Percentiles rank a stretch among this genome's conserved stretches.
Evolutionary conservation across 2,797 vertebrate genomes (phyloP).

Genomic region (Crypturellus tataupa): DNA sequence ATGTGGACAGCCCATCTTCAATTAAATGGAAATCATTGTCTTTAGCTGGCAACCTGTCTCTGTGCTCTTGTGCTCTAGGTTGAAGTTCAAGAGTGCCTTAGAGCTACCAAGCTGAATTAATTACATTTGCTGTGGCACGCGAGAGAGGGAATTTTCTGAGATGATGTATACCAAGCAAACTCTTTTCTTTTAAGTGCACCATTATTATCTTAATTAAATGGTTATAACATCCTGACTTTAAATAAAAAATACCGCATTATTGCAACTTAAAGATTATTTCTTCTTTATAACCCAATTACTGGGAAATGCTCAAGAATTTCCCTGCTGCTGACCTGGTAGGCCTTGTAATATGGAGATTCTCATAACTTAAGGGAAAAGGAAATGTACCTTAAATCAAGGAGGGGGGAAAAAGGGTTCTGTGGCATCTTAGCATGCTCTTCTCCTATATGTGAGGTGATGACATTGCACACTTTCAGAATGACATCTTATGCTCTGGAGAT

Average conservation of each 20-base stretch:
- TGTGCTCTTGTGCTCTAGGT: conserved; percentile 9
- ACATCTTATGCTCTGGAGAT: background rate
- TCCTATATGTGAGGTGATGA: background rate
- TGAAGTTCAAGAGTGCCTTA: conserved; percentile 48
- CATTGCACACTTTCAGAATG: background rate
- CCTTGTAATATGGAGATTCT: background rate
- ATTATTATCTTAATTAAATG: conserved; percentile 51
- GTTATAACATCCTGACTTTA: background rate
- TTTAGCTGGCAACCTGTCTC: background rate
- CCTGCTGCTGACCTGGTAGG: background rate
- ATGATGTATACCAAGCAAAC: conserved; percentile 6
- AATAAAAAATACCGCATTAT: background rate
- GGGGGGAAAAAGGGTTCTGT: background rate
- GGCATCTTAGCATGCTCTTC: background rate
- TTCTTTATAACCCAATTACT: conserved; percentile 23
- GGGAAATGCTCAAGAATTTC: conserved; percentile 31
- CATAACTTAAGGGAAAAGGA: background rate
- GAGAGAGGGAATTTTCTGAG: conserved; percentile 13
- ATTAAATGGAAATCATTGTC: background rate
- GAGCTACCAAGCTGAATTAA: conserved; percentile 38
- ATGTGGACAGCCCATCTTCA: background rate
- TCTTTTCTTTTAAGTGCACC: conserved; percentile 19
- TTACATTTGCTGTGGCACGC: background rate
- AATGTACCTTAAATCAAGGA: background rate
- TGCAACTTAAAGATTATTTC: conserved; percentile 47